These are phyloP conservation scores for Octonoba sinensis DNA, from an alignment of 2,888 invertebrate genomes.

Conservation along the genomic window DNA sequence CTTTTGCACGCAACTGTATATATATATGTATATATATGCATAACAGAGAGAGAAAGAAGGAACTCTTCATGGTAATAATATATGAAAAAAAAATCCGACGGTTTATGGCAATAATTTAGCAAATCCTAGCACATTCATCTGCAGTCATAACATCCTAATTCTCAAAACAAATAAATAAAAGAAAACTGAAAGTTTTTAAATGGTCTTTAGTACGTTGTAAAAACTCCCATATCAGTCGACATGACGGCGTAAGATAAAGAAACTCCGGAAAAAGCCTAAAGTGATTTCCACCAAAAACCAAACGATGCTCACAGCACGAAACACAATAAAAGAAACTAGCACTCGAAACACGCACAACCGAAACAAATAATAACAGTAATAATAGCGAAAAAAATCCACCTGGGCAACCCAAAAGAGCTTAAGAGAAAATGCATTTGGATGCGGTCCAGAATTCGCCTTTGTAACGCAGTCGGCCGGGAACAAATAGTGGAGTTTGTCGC, in stretches of 20 bases:
- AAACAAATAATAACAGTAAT: slow-evolving; percentile 63
- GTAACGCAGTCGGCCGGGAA: slow-evolving; percentile 39
- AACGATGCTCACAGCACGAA: slow-evolving; percentile 31
- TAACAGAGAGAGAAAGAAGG: no score
- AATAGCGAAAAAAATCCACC: slow-evolving; percentile 60
- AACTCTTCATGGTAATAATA: no score
- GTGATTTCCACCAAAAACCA: slow-evolving; percentile 52
- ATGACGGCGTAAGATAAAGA: slow-evolving; percentile 9
- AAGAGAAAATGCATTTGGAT: slow-evolving; percentile 55
- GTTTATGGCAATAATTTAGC: no score
- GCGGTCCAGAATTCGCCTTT: slow-evolving; percentile 48
- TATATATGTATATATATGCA: no score
- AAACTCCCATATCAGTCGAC: neutral
- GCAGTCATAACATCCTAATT: no score
- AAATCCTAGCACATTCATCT: no score
- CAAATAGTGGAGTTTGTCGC: slow-evolving; percentile 17
- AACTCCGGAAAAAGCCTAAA: slow-evolving; percentile 45
- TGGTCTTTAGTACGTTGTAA: neutral
- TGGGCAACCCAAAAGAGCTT: slow-evolving; percentile 46
- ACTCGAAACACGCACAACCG: slow-evolving; percentile 51
- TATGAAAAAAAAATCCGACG: no score
- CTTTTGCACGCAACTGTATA: no score
- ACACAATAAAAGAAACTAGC: slow-evolving; percentile 56
- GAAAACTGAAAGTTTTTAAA: neutral
- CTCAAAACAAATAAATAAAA: no score